A percentile compares a stretch with the other conserved stretches of the same genome.
Evolutionary conservation across 37 sponge, comb jelly and placozoan species (phyloP).

Genomic region (Beroe forskalii): DNA sequence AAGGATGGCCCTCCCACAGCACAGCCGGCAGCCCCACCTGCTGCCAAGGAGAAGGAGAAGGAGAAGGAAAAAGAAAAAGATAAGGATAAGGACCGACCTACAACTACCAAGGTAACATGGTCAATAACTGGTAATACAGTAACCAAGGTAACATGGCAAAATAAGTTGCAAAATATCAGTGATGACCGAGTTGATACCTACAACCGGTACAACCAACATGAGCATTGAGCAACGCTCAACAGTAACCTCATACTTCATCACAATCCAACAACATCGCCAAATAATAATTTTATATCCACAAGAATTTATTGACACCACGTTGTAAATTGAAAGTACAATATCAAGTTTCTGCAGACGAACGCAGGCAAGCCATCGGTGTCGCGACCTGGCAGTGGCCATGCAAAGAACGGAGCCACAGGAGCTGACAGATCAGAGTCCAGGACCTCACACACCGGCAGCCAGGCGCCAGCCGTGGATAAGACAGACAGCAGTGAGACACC

Average conservation of each 20-base stretch:
- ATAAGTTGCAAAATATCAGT: background rate
- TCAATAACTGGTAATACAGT: background rate
- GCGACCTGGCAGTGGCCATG: slow-evolving; percentile 44
- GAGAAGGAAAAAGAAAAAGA: too few relatives aligned
- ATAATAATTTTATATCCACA: too few relatives aligned
- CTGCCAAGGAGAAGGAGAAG: background rate
- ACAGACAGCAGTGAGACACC: slow-evolving; percentile 61
- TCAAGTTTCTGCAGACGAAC: background rate
- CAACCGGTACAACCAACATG: too few relatives aligned
- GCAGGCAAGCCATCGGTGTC: background rate
- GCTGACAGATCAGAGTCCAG: slow-evolving; percentile 49
- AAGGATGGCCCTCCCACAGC: background rate
- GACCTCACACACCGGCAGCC: slow-evolving; percentile 52
- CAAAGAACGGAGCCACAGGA: slow-evolving; percentile 27
- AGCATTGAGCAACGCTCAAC: too few relatives aligned
- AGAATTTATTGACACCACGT: too few relatives aligned
- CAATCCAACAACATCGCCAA: too few relatives aligned
- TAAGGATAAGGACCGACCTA: slow-evolving; percentile 59
- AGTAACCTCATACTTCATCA: too few relatives aligned
- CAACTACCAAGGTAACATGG: slow-evolving; percentile 50
- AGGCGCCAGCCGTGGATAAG: slow-evolving; percentile 42
- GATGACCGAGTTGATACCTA: too few relatives aligned
- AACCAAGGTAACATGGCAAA: background rate
- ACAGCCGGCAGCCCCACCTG: background rate
- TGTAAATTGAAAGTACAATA: background rate